These are phyloP conservation scores for Hippocampus zosterae DNA, from an alignment of 2,113 vertebrate genomes.

Conservation along the genomic window DNA sequence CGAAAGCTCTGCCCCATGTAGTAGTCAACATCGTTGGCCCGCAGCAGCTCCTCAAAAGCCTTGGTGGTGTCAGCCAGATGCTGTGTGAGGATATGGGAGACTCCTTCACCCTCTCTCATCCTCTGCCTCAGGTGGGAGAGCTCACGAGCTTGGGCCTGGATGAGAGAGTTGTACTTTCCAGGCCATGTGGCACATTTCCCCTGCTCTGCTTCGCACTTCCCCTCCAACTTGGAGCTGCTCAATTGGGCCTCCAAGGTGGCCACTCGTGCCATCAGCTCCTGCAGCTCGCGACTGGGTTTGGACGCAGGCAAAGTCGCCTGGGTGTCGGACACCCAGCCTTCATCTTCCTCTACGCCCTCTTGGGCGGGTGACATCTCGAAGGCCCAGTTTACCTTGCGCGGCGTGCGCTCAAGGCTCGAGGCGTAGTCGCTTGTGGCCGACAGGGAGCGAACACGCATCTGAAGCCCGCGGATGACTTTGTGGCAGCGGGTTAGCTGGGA, in stretches of 20 bases:
- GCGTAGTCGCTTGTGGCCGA: conserved; percentile 86
- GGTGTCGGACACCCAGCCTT: conserved; percentile 88
- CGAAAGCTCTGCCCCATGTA: conserved; percentile 92
- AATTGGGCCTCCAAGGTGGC: conserved; percentile 84
- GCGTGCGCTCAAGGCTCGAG: conserved; percentile 79
- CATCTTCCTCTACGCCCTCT: conserved; percentile 81
- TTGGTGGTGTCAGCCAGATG: conserved; percentile 82
- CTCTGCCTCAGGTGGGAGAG: conserved; percentile 90
- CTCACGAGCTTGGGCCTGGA: conserved; percentile 94
- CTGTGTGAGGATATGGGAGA: conserved; percentile 84
- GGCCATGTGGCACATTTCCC: conserved; percentile 81
- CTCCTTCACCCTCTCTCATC: conserved; percentile 81
- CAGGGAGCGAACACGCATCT: conserved; percentile 79
- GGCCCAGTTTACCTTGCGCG: conserved; percentile 70
- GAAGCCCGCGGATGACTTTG: conserved; percentile 84
- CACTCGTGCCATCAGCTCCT: conserved; percentile 81
- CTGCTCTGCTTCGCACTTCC: conserved; percentile 69
- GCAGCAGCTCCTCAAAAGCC: conserved; percentile 90
- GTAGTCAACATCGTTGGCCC: conserved; percentile 89
- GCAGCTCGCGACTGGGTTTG: conserved; percentile 74
- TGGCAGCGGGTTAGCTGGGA: conserved; percentile 81
- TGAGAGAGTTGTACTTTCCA: conserved; percentile 89
- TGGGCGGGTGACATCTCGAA: conserved; percentile 70
- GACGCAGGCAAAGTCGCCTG: conserved; percentile 48
- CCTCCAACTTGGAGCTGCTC: conserved; percentile 59